A percentile compares a stretch with the other conserved stretches of the same genome.
Conservation (phyloP, 2,888 invertebrate genomes). For the Eilema caniola region DNA sequence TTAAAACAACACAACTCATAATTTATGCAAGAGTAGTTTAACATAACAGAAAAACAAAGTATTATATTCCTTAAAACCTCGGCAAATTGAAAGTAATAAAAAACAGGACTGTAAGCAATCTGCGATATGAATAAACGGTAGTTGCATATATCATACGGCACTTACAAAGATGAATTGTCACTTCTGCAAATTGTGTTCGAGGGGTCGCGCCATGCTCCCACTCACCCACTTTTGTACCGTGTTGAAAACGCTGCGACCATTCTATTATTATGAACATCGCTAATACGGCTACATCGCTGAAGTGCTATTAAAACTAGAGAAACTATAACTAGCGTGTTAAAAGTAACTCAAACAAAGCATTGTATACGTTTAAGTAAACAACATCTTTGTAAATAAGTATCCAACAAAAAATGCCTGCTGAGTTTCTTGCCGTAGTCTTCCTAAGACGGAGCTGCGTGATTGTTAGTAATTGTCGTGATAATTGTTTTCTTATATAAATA, state of each 20-base stretch:
- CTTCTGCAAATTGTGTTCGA: constrained; percentile 72
- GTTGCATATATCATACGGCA: constrained; percentile 78
- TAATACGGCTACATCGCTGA: not conserved
- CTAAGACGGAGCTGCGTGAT: too few relatives aligned
- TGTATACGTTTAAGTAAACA: too few relatives aligned
- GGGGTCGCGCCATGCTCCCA: constrained; percentile 36
- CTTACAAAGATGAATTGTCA: constrained; percentile 81
- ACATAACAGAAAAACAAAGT: constrained; percentile 36
- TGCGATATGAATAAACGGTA: constrained; percentile 68
- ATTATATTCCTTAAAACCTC: constrained; percentile 48
- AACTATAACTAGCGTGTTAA: not conserved
- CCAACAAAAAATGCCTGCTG: too few relatives aligned
- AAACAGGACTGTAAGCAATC: constrained; percentile 61
- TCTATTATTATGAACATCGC: constrained; percentile 25
- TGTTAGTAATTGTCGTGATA: too few relatives aligned
- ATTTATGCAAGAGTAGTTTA: constrained; percentile 32
- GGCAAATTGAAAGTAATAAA: constrained; percentile 51
- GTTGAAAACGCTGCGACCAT: constrained; percentile 31
- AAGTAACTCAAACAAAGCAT: too few relatives aligned
- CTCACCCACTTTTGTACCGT: constrained; percentile 25
- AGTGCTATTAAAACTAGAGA: not conserved
- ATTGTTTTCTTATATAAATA: too few relatives aligned
- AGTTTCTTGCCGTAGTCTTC: too few relatives aligned
- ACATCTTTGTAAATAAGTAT: too few relatives aligned
- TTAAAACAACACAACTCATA: constrained; percentile 37